Base-by-base conservation (phyloP, 35 echinoderm and acorn worm species). In the Apostichopus japonicus region DNA sequence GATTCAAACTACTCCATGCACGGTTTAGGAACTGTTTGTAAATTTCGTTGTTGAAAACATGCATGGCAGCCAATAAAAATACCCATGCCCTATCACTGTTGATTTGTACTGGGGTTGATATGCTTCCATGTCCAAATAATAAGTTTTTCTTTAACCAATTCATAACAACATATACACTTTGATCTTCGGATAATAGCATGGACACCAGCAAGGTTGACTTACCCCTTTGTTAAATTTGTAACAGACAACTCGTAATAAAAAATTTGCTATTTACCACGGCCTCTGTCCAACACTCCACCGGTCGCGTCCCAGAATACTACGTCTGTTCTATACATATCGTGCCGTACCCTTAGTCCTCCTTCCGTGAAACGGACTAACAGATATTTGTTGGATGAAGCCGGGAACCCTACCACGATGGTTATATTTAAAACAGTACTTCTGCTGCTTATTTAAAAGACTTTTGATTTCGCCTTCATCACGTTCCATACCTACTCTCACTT, bases 81-180 rank as follows among this genome's bases (percentile, higher is more conserved):
- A 90, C 87, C 87, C 87, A 90, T 2, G 59, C 70, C 51, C 70
- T 72, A 72, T 90, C 87, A 51, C 87, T 90, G 33, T 90, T 90
- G 10, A 90, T 90, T 52, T 90, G 87, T 44, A 25, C 0, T 1
- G 87, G 87, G 21, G 3, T 14, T 23, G 65, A 75, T 53, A 90
- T 19, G 8, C 44, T 53, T 6, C 5, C 6, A 52, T 71, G 51
- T 6, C 87, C 87, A 52, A 33, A 90, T 10, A 90, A 24, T n/a
- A 16, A 65, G n/a, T 72, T 90, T 90, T 52, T 90, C 87, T 5
- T 16, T 72, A 72, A 90, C 65, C 87, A 90, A 14, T 71, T 53
- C 27, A 17, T 44, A 14, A 77, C 53, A 24, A 17, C 6, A 4
- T 65, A 63, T 52, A 90, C 44, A 9, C n/a, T 33, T 1, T 90